Evolutionary conservation across 1,140 invertebrate species (phyloP), one percentile per base, ranked within the genome.

Genomic region (Hypothenemus hampei): DNA sequence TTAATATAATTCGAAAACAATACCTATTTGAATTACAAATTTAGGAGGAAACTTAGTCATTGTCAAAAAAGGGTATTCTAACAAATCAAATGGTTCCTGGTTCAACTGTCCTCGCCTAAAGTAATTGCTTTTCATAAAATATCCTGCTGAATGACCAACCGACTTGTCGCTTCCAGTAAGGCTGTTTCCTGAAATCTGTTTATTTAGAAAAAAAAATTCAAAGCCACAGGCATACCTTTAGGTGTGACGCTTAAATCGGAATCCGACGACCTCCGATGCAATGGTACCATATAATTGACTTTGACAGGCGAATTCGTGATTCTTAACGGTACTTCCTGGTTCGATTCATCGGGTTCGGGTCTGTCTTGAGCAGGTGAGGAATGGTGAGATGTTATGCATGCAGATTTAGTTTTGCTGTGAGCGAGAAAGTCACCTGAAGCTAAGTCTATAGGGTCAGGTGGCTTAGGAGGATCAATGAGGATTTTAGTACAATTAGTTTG

Each of bases 41-140:
- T 88, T 89, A 1, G 81, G 75, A 18, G 93, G 92, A 72, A 91
- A 95, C 61, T 87, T 87, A 2, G 85, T 82, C 81, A 97, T 87
- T 0, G 94, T 97, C 11, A 98, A 79, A 68, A 98, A 97, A 0
- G 95, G 95, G 73, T 95, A 98, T 70, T 97, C 94, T 62, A 93
- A 70, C 80, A 91, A 85, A 62, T 91, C 88, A 58, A 71, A 69
- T 58, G 68, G 70, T 33, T 71, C 68, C 51, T 69, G 67, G 13
- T 65, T 67, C 7, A 68, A 39, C 22, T 63, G 61, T 2, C 66
- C 53, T 13, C 65, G 44, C 29, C 68, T 24, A 2, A 68, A 22
- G 16, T 63, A 55, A 46, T 56, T 66, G 24, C 45, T 64, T 45
- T 53, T 64, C 37, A 65, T 61, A 18, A 64, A 62, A 54, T 64